These are phyloP conservation scores for Falco concolor DNA, from an alignment of 2,797 vertebrate genomes.

Conservation along the genomic window DNA sequence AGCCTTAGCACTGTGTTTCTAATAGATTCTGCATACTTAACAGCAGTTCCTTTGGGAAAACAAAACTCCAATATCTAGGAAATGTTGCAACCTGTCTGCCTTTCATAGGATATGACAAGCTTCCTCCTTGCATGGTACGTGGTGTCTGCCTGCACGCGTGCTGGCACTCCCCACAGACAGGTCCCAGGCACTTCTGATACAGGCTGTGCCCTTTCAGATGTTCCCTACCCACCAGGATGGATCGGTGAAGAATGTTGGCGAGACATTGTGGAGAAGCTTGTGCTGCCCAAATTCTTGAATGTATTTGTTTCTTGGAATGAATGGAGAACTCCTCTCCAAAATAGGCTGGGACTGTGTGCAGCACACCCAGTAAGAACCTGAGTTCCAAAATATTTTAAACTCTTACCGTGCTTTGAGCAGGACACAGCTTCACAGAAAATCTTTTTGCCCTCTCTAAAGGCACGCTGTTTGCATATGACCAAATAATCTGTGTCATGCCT, in stretches of 20 bases:
- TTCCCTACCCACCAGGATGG: neutral
- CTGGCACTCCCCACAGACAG: neutral
- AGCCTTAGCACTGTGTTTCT: neutral
- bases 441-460: neutral
- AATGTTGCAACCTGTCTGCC: neutral
- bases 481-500: neutral
- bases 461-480: neutral
- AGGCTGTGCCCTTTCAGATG: neutral
- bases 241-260: neutral
- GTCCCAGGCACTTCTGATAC: neutral
- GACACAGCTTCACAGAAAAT: neutral
- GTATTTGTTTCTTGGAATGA: neutral
- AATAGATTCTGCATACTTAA: neutral
- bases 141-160: neutral
- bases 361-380: neutral
- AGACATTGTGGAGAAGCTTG: neutral
- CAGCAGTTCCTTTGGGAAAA: neutral
- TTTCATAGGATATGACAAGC: slow-evolving; percentile 9
- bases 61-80: neutral
- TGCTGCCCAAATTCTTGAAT: neutral
- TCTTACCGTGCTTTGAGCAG: neutral
- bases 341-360: neutral
- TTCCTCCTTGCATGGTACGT: neutral
- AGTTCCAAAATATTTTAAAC: neutral
- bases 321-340: neutral